These are phyloP conservation scores for Bombus superbus DNA, from an alignment of 1,140 invertebrate genomes.

Conservation along the genomic window DNA sequence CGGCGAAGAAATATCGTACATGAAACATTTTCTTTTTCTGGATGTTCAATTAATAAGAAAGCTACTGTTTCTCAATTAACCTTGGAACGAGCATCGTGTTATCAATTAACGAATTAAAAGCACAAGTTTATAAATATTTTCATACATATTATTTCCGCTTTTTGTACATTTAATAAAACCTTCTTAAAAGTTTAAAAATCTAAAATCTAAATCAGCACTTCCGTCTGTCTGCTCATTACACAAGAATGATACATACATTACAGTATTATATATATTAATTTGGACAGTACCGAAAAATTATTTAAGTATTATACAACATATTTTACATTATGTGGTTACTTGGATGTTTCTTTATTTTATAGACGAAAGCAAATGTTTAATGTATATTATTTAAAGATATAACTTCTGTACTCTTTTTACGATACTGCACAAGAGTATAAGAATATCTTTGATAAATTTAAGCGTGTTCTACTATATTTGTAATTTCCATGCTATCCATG, in stretches of 20 bases:
- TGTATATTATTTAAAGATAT: no score
- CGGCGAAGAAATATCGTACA: neutral
- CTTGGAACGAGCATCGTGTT: neutral
- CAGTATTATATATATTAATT: neutral
- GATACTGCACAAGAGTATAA: no score
- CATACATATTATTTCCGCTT: neutral
- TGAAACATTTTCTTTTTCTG: neutral
- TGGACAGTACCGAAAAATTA: neutral
- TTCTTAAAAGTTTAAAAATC: no score
- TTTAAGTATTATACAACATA: neutral
- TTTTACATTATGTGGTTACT: no score
- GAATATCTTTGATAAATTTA: no score
- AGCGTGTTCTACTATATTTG: no score
- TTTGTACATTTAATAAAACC: neutral
- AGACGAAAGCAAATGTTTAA: no score
- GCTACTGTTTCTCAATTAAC: neutral
- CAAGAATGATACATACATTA: neutral
- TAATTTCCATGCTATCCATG: no score
- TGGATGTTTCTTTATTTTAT: no score
- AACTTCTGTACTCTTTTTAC: no score
- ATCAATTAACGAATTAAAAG: neutral
- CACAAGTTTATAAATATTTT: neutral
- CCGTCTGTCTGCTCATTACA: neutral
- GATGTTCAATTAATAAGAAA: neutral
- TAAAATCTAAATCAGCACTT: neutral